Percentiles rank a stretch among this genome's conserved stretches.
Evolutionary conservation across 2,113 vertebrate species (phyloP).

Genomic region (Nestor notabilis): DNA sequence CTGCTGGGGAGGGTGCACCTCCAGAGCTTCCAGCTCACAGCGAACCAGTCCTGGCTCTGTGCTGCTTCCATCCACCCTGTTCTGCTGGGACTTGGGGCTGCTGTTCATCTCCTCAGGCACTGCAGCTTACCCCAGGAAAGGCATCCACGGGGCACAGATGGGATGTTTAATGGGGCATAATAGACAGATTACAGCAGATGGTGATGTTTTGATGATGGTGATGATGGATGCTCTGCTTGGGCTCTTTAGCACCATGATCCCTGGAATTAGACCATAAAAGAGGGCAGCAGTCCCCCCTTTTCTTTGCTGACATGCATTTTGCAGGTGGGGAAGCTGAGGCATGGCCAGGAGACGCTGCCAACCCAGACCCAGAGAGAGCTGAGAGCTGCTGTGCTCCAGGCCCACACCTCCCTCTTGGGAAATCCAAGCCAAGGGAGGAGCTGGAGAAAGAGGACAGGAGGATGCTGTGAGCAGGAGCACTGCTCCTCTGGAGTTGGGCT

Average conservation of each 20-base stretch:
- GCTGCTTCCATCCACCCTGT: neutral
- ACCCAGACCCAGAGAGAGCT: neutral
- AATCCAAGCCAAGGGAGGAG: neutral
- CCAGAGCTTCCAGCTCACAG: neutral
- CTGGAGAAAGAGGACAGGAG: neutral
- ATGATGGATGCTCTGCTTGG: neutral
- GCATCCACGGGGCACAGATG: neutral
- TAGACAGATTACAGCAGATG: neutral
- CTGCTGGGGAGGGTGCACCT: neutral
- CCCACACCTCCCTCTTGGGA: neutral
- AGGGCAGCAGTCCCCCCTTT: accelerated
- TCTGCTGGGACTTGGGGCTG: neutral
- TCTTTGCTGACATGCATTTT: accelerated
- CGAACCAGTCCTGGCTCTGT: neutral
- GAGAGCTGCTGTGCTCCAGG: neutral
- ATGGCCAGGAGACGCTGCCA: neutral
- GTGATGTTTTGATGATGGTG: neutral
- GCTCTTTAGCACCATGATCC: neutral
- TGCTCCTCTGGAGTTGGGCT: neutral
- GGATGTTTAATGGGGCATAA: accelerated
- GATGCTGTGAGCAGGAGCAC: neutral
- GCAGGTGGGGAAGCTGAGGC: neutral
- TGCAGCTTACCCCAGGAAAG: neutral
- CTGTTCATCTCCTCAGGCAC: neutral
- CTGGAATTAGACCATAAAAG: neutral